Evolutionary conservation across 1,140 invertebrate species (phyloP).

Genomic region (Drosophila tani): DNA sequence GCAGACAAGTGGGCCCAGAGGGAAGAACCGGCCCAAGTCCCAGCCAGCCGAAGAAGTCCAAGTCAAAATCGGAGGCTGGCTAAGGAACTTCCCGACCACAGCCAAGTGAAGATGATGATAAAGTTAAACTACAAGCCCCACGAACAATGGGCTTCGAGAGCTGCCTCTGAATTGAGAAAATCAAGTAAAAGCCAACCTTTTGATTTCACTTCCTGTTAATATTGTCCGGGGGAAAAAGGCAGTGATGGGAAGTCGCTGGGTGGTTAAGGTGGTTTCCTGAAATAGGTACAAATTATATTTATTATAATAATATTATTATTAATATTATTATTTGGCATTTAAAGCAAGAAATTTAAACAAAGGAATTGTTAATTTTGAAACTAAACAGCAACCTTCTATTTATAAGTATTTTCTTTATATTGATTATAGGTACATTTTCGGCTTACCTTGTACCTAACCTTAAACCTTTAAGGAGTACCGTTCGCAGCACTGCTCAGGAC

Average conservation of each 20-base stretch:
- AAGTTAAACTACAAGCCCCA: conserved; percentile 75
- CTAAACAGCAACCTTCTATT: too few species aligned
- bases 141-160: conserved; percentile 61
- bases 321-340: neutral
- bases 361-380: too few species aligned
- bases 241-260: conserved; percentile 1
- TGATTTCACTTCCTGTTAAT: conserved; percentile 84
- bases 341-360: neutral
- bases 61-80: conserved; percentile 28
- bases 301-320: neutral
- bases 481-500: neutral
- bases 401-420: neutral
- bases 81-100: conserved; percentile 55
- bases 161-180: conserved; percentile 70
- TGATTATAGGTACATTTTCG: neutral
- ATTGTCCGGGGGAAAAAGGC: conserved; percentile 44
- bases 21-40: conserved; percentile 7
- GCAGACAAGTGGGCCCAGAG: conserved; percentile 38
- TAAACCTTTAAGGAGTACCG: neutral
- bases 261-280: neutral
- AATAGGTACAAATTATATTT: neutral
- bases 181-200: conserved; percentile 82
- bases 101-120: conserved; percentile 79
- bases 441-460: neutral
- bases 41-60: conserved; percentile 22